phyloP scores from a whole-genome alignment of 2,888 invertebrate genomes.

The Hipparchia semele region DNA sequence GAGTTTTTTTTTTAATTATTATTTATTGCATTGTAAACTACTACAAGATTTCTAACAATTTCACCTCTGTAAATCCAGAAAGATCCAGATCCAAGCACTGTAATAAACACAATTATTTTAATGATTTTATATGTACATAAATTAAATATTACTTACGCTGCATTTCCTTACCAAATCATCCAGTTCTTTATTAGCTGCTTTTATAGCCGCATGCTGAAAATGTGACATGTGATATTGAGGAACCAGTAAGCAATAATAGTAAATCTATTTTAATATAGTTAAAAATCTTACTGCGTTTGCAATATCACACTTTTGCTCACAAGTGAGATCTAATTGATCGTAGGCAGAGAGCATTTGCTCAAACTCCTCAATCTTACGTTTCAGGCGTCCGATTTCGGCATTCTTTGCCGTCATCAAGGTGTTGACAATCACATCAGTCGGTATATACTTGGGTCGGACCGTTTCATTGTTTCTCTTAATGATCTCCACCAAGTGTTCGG shows the following conservation, averaged over 20 bases:
- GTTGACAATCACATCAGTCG: slow-evolving; percentile 72
- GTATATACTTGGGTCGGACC: slow-evolving; percentile 67
- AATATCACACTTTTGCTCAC: slow-evolving; percentile 73
- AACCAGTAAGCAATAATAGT: neutral
- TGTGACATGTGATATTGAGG: slow-evolving; percentile 17
- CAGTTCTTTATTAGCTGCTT: slow-evolving; percentile 70
- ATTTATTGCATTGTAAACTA: no score
- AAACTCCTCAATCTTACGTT: slow-evolving; percentile 73
- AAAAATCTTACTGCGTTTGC: slow-evolving; percentile 64
- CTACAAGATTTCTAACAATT: neutral
- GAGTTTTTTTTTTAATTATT: no score
- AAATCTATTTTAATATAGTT: neutral
- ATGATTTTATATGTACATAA: neutral
- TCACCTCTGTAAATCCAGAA: slow-evolving; percentile 71
- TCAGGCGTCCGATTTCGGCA: slow-evolving; percentile 74
- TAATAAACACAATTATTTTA: slow-evolving; percentile 43
- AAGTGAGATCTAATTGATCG: slow-evolving; percentile 70
- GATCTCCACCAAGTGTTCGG: slow-evolving; percentile 82
- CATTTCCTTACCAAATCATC: slow-evolving; percentile 64
- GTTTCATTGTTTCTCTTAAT: slow-evolving; percentile 74
- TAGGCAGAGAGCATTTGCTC: slow-evolving; percentile 72
- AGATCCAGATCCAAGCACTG: slow-evolving; percentile 72
- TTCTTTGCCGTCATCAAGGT: slow-evolving; percentile 76
- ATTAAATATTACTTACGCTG: slow-evolving; percentile 1
- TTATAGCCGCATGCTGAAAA: slow-evolving; percentile 73